Percentiles rank a stretch among this genome's conserved stretches.
Conservation (phyloP, 1,140 invertebrate genomes). For the Centruroides vittatus region DNA sequence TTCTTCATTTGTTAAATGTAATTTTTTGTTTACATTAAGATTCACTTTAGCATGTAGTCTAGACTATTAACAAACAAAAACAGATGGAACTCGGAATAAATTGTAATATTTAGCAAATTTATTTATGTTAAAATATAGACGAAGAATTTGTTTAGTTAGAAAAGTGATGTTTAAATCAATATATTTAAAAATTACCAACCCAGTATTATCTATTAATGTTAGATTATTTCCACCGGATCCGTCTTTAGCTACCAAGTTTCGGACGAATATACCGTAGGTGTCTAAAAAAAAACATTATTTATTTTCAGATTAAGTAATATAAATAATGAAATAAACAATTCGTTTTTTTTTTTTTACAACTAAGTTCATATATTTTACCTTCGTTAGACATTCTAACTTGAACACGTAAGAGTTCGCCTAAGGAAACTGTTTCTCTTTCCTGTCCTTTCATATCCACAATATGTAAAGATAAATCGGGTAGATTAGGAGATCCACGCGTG, state of each 20-base stretch:
- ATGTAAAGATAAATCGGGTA: slow-evolving; percentile 19
- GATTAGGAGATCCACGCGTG: slow-evolving; percentile 12
- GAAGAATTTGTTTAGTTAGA: too few relatives aligned
- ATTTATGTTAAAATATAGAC: too few relatives aligned
- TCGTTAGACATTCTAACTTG: slow-evolving; percentile 22
- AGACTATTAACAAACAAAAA: too few relatives aligned
- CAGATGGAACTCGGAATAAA: too few relatives aligned
- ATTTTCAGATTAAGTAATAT: background rate
- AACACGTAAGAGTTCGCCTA: slow-evolving; percentile 20
- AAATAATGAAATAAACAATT: background rate
- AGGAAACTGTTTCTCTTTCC: slow-evolving; percentile 17
- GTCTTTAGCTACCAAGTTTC: slow-evolving; percentile 84
- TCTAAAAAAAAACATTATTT: background rate
- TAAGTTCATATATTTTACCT: slow-evolving; percentile 7
- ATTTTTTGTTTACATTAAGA: too few relatives aligned
- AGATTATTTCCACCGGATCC: slow-evolving; percentile 31
- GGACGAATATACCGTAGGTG: slow-evolving; percentile 81
- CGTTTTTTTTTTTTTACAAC: too few relatives aligned
- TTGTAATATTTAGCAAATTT: too few relatives aligned
- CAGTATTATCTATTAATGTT: slow-evolving; percentile 13
- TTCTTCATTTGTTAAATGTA: too few relatives aligned
- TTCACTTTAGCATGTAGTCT: too few relatives aligned
- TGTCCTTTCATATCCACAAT: slow-evolving; percentile 18
- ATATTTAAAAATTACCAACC: slow-evolving; percentile 3
- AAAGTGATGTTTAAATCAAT: too few relatives aligned